Conservation (phyloP, 23 tunicate genomes). For the Ascidia mentula region DNA sequence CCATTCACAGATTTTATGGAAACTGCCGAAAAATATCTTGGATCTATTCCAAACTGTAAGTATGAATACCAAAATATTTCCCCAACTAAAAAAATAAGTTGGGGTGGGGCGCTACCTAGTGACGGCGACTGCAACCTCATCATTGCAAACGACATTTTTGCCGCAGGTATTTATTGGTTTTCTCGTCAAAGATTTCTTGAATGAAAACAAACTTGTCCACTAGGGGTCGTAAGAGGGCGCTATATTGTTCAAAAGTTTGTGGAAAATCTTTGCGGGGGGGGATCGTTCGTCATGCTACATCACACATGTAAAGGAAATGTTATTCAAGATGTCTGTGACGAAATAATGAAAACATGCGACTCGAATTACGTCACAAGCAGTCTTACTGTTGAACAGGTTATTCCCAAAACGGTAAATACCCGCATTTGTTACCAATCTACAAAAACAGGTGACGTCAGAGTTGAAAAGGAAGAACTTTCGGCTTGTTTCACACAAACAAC, state of each 20-base stretch:
- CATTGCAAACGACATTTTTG: not conserved
- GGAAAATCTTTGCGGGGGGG: not conserved
- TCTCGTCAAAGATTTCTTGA: too few relatives aligned
- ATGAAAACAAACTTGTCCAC: too few relatives aligned
- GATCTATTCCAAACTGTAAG: not conserved
- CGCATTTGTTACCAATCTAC: too few relatives aligned
- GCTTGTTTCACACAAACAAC: not conserved
- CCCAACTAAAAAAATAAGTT: not conserved
- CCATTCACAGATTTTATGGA: too few relatives aligned
- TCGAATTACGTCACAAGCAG: not conserved
- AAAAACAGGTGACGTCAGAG: too few relatives aligned
- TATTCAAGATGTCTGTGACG: not conserved
- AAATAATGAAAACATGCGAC: not conserved
- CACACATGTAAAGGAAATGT: not conserved
- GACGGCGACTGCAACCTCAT: not conserved
- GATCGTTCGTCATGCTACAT: constrained; percentile 1
- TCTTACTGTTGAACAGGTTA: not conserved
- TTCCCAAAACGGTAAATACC: too few relatives aligned
- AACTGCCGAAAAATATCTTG: not conserved
- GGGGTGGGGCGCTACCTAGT: not conserved
- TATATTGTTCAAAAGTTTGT: not conserved
- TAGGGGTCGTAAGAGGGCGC: not conserved
- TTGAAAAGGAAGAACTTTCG: not conserved
- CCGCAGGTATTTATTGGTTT: too few relatives aligned
- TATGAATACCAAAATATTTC: not conserved